phyloP scores from a whole-genome alignment of 2,797 vertebrate species.

The Eurystomus glaucurus region DNA sequence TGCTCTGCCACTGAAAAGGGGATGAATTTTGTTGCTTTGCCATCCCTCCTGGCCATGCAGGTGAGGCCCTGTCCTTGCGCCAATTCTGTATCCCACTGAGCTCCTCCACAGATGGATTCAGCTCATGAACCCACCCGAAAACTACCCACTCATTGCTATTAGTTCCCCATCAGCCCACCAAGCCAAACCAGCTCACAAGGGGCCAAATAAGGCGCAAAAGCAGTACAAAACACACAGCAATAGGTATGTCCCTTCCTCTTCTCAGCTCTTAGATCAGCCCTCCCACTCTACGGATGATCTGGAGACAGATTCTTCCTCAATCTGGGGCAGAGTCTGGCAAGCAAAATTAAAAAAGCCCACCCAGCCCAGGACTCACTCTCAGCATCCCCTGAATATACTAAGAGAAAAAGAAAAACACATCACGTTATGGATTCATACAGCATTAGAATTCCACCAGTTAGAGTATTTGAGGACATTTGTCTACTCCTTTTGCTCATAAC shows the following conservation, averaged over 20 bases:
- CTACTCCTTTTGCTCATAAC: neutral
- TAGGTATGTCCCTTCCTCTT: neutral
- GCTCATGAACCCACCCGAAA: neutral
- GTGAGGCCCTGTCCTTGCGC: neutral
- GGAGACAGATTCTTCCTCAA: neutral
- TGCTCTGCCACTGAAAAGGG: neutral
- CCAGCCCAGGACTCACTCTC: neutral
- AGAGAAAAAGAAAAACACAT: neutral
- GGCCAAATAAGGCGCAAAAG: neutral
- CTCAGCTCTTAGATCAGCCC: neutral
- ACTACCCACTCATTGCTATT: neutral
- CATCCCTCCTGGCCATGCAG: neutral
- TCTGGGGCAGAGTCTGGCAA: neutral
- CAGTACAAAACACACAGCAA: neutral
- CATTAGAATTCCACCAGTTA: neutral
- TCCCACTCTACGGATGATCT: neutral
- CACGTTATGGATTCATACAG: neutral
- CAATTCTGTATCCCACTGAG: neutral
- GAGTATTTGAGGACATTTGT: neutral
- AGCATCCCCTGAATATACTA: neutral
- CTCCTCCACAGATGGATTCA: neutral
- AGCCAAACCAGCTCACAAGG: neutral
- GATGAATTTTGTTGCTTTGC: neutral
- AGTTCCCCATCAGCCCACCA: neutral
- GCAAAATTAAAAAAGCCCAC: neutral